Percentiles rank a stretch among this genome's conserved stretches.
These are phyloP conservation scores for Procambarus virginalis DNA, from an alignment of 1,140 invertebrate genomes.

Conservation along the genomic window DNA sequence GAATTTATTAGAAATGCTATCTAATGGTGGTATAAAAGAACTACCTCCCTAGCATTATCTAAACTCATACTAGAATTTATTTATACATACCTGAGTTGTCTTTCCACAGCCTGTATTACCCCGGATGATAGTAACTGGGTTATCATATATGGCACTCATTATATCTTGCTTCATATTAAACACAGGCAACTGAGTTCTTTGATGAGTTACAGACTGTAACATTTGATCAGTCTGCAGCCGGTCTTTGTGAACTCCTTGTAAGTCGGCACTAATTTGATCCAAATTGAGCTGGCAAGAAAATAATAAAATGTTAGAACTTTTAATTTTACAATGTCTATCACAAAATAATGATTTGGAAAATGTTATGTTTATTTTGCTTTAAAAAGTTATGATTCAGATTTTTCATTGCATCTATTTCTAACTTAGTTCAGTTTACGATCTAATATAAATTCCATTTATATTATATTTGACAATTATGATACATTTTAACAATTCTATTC, in stretches of 20 bases:
- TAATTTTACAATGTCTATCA: too few species aligned
- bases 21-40: not conserved
- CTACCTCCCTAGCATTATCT: not conserved
- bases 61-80: not conserved
- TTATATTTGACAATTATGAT: too few species aligned
- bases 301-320: not conserved
- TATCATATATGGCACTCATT: conserved; percentile 88
- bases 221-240: conserved; percentile 79
- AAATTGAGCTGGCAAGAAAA: conserved; percentile 78
- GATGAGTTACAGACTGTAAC: conserved; percentile 81
- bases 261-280: conserved; percentile 86
- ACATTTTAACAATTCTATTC: too few species aligned
- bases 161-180: conserved; percentile 83
- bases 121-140: conserved; percentile 89
- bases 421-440: too few species aligned
- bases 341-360: too few species aligned
- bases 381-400: too few species aligned
- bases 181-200: conserved; percentile 85
- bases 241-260: conserved; percentile 80
- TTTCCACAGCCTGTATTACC: conserved; percentile 96
- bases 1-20: too few species aligned
- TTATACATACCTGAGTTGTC: conserved; percentile 78
- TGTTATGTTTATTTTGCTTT: too few species aligned
- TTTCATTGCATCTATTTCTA: too few species aligned
- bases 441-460: too few species aligned